Evolutionary conservation across 2,797 vertebrate genomes (phyloP), one percentile per base, ranked within the genome.

Genomic region (Epinephelus coioides): DNA sequence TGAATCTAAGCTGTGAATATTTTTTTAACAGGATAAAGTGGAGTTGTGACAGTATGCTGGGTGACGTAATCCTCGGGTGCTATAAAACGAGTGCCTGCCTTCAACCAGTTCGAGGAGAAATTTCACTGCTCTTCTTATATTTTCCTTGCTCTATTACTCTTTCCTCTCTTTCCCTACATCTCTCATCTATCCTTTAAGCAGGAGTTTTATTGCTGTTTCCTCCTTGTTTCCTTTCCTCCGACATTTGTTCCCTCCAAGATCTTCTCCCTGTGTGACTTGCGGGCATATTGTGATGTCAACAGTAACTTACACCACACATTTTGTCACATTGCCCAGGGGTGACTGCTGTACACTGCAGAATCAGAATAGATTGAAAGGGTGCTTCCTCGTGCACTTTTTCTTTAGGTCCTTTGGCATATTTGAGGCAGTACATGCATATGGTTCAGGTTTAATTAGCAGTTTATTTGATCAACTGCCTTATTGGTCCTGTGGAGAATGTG

Each of bases 221-320:
- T 50, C n/a, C 51, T 57, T 62, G 23, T 61, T 50, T 21, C 10
- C 56, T 44, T 30, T 11, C 17, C 44, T 61, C 74, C 15, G 17
- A 27, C n/a, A 50, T 70, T 77, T 69, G 67, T 21, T 69, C 57
- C 59, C 30, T 63, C 60, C 64, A 46, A 6, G 43, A 72, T 73
- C 73, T 19, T 61, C 46, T 55, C 68, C 34, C 38, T 4, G 46
- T 30, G 30, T 27, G 47, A 46, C 78, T 75, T 15, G 44, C 18
- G 43, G 78, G 67, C 78, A 72, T 81, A 66, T 69, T 63, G 54
- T 11, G 63, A 60, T 76, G 81, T 83, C 73, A 72, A 63, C 34
- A 53, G 19, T 63, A 72, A 81, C 63, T 69, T 53, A 44, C 46
- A 44, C 43, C 3, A 27, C 69, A 63, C 75, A 49, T 46, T 69